Evolutionary conservation across 2,113 vertebrate species (phyloP).

Genomic region (Pica pica): DNA sequence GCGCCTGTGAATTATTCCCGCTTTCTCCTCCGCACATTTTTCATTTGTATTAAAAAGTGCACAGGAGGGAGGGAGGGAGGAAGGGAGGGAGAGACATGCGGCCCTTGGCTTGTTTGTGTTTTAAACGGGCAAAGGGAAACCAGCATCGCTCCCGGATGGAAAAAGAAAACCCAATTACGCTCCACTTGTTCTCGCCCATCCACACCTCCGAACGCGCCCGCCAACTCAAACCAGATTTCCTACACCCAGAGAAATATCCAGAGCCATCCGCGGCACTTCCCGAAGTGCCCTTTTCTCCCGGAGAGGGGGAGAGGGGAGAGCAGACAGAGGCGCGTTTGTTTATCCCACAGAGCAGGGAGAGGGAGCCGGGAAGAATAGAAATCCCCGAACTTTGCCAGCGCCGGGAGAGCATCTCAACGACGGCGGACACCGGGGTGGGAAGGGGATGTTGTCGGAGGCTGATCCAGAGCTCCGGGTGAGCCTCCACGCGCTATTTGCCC

Average conservation of each 20-base stretch:
- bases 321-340: constrained; percentile 38
- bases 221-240: constrained; percentile 32
- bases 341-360: not conserved
- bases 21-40: not conserved
- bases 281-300: not conserved
- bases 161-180: constrained; percentile 2
- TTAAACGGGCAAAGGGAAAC: not conserved
- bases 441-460: not conserved
- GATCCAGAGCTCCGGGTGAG: not conserved
- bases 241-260: not conserved
- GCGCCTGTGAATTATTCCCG: not conserved
- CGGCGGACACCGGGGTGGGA: not conserved
- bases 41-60: not conserved
- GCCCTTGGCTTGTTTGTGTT: not conserved
- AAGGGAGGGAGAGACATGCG: not conserved
- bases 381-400: not conserved
- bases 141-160: not conserved
- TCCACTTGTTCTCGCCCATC: constrained; percentile 24
- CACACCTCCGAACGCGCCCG: constrained; percentile 6
- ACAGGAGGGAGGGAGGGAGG: not conserved
- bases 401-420: not conserved
- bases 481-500: not conserved
- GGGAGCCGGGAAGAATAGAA: not conserved
- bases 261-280: not conserved
- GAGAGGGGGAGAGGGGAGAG: not conserved